Evolutionary conservation across 1,140 invertebrate genomes (phyloP).

Genomic region (Magallana gigas): DNA sequence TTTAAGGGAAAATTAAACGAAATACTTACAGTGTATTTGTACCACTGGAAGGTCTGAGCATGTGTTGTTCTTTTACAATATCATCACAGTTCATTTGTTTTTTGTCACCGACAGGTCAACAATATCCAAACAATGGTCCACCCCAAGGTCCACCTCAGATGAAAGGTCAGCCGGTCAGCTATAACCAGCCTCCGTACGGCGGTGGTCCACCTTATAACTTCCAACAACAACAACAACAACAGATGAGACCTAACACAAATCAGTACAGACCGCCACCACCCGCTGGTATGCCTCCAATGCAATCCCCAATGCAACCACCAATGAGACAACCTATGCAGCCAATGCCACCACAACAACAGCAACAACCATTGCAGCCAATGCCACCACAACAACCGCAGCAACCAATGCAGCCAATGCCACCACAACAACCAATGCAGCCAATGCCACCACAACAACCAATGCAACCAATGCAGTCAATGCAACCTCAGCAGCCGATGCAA

Average conservation of each 20-base stretch:
- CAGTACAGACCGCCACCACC: neutral
- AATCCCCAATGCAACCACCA: neutral
- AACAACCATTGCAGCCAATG: neutral
- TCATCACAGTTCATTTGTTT: neutral
- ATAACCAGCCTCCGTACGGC: slow-evolving; percentile 24
- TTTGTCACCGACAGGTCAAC: neutral
- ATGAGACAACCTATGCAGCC: neutral
- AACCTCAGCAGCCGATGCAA: slow-evolving; percentile 3
- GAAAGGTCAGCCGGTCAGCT: slow-evolving; percentile 1
- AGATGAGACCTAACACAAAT: slow-evolving; percentile 6
- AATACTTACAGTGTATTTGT: too few relatives aligned
- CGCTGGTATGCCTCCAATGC: too few relatives aligned
- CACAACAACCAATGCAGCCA: neutral
- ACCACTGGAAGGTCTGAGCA: too few relatives aligned
- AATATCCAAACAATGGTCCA: neutral
- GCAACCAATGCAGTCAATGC: neutral
- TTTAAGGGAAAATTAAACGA: too few relatives aligned
- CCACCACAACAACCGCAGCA: neutral
- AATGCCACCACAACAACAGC: neutral
- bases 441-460: neutral
- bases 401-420: neutral
- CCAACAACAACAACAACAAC: neutral
- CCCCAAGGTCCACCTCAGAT: neutral
- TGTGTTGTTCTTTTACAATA: too few relatives aligned
- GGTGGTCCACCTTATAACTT: slow-evolving; percentile 26